Conservation (phyloP, 2,888 invertebrate genomes). For the Anagyrus pseudococci region DNA sequence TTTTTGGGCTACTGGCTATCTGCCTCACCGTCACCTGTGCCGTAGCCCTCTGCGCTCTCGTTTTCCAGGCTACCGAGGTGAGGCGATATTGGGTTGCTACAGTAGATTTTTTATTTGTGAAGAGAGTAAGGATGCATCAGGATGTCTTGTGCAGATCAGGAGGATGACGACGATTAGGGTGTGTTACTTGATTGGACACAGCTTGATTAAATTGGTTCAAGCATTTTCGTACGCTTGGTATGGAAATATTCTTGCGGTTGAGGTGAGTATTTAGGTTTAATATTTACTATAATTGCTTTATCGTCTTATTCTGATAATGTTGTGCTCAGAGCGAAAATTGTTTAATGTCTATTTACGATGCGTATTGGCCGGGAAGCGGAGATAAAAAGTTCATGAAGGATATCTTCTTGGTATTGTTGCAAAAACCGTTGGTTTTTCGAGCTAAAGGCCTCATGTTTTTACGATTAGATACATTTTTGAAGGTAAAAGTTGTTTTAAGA, state of each 20-base stretch:
- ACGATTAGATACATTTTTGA: constrained; percentile 4
- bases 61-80: constrained; percentile 42
- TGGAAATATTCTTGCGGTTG: constrained; percentile 35
- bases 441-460: constrained; percentile 20
- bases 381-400: constrained; percentile 36
- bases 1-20: constrained; percentile 46
- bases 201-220: constrained; percentile 40
- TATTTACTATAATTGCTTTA: neutral
- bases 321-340: constrained; percentile 44
- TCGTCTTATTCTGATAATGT: neutral
- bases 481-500: constrained; percentile 7
- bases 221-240: constrained; percentile 44
- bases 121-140: too few relatives aligned
- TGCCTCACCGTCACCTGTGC: constrained; percentile 43
- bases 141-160: constrained; percentile 11
- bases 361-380: constrained; percentile 40
- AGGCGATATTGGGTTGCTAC: too few relatives aligned
- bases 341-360: constrained; percentile 41
- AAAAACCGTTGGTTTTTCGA: constrained; percentile 43
- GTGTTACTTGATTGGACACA: constrained; percentile 10
- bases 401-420: constrained; percentile 41
- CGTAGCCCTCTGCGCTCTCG: constrained; percentile 42
- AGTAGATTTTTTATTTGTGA: too few relatives aligned
- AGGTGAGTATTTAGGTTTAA: neutral
- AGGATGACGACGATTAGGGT: constrained; percentile 5